phyloP scores from a whole-genome alignment of 2,797 vertebrate species.

The Silurus lanzhouensis region DNA sequence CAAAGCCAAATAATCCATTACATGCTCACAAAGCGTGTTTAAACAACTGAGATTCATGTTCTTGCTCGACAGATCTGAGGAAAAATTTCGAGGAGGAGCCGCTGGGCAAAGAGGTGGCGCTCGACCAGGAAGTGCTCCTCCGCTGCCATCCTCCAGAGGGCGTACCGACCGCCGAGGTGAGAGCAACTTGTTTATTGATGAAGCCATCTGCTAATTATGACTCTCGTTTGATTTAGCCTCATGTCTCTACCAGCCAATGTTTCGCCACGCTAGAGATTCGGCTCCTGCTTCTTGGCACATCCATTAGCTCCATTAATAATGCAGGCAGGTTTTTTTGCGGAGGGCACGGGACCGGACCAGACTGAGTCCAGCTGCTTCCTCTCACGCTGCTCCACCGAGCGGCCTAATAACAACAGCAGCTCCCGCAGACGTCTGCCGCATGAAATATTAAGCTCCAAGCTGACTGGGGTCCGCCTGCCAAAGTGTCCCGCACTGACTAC shows the following conservation, averaged over 20 bases:
- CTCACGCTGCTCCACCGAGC: slow-evolving; percentile 62
- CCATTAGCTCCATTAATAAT: slow-evolving; percentile 74
- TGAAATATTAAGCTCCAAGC: slow-evolving; percentile 41
- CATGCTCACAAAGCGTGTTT: background rate
- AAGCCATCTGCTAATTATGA: slow-evolving; percentile 76
- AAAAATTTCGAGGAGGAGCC: slow-evolving; percentile 99
- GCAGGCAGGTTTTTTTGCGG: slow-evolving; percentile 63
- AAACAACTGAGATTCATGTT: background rate
- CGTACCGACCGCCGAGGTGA: slow-evolving; percentile 93
- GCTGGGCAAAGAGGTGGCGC: slow-evolving; percentile 88
- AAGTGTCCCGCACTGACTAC: slow-evolving; percentile 14
- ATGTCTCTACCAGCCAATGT: slow-evolving; percentile 66
- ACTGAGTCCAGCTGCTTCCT: slow-evolving; percentile 69
- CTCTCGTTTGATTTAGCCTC: slow-evolving; percentile 73
- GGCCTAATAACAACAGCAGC: slow-evolving; percentile 66
- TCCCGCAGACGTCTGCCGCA: slow-evolving; percentile 20
- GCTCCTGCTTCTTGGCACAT: slow-evolving; percentile 64
- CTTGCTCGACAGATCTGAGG: slow-evolving; percentile 83
- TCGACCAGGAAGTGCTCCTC: slow-evolving; percentile 93
- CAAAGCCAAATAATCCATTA: too few species aligned
- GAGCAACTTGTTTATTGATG: slow-evolving; percentile 61
- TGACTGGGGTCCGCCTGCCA: slow-evolving; percentile 32
- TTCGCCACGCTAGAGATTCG: background rate
- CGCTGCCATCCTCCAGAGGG: slow-evolving; percentile 95
- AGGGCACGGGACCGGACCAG: slow-evolving; percentile 58